Percentiles rank a stretch among this genome's conserved stretches.
Evolutionary conservation across 2,888 invertebrate genomes (phyloP).

Genomic region (Ochropacha duplaris): DNA sequence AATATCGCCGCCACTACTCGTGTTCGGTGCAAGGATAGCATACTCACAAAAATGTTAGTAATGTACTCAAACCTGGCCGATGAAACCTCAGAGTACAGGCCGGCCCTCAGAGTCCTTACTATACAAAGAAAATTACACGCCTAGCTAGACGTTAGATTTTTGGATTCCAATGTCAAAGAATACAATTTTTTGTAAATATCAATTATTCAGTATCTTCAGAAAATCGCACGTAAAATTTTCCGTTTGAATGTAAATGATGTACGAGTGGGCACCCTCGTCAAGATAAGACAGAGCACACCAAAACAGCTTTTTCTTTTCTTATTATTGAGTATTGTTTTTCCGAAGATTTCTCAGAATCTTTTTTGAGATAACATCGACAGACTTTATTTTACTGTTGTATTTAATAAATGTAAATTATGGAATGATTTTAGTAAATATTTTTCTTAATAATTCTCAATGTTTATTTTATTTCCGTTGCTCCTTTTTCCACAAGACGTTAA

Average conservation of each 20-base stretch:
- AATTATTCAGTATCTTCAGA: background rate
- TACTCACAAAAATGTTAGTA: too few relatives aligned
- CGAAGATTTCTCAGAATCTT: constrained; percentile 19
- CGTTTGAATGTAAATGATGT: constrained; percentile 56
- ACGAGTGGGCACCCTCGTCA: constrained; percentile 55
- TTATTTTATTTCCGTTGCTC: too few relatives aligned
- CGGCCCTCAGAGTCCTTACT: too few relatives aligned
- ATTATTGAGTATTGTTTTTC: constrained; percentile 32
- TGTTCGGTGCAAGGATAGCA: too few relatives aligned
- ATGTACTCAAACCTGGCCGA: too few relatives aligned
- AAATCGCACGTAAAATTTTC: constrained; percentile 2
- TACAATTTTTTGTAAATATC: too few relatives aligned
- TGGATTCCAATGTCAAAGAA: too few relatives aligned
- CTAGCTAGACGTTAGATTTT: too few relatives aligned
- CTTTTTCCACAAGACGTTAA: background rate
- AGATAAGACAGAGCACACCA: constrained; percentile 46
- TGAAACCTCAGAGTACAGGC: too few relatives aligned
- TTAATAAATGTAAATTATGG: too few relatives aligned
- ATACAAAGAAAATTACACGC: too few relatives aligned
- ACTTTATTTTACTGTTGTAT: background rate
- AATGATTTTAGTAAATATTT: background rate
- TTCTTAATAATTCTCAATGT: background rate
- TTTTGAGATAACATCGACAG: background rate
- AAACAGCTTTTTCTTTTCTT: constrained; percentile 38
- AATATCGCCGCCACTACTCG: too few relatives aligned